Conservation (phyloP, 2,113 vertebrate species). For the Ageneiosus marmoratus region DNA sequence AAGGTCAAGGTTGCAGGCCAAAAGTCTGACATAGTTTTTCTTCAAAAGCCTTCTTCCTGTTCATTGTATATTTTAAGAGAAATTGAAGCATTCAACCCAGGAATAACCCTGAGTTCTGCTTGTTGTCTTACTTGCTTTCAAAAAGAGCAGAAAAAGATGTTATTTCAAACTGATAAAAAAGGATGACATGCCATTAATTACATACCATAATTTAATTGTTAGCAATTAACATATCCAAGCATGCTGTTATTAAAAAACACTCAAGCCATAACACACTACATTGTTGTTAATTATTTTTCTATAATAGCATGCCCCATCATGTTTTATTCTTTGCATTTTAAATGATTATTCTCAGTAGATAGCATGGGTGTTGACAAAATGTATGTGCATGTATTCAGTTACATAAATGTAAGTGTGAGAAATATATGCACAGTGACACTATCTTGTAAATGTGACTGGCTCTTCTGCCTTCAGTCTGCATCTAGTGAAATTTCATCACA, state of each 20-base stretch:
- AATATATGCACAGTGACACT: constrained; percentile 4
- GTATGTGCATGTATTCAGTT: background rate
- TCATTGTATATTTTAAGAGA: background rate
- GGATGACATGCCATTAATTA: background rate
- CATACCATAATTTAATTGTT: background rate
- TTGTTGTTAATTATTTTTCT: background rate
- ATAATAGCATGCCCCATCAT: background rate
- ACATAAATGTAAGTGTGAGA: constrained; percentile 21
- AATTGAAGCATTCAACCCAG: background rate
- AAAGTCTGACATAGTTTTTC: no score
- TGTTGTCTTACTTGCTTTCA: no score
- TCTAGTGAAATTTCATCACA: constrained; percentile 38
- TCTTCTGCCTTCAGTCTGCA: constrained; percentile 59
- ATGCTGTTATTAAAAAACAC: background rate
- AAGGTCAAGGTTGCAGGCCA: no score
- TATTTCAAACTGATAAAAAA: background rate
- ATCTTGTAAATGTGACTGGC: background rate
- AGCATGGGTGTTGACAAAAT: background rate
- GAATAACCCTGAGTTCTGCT: background rate
- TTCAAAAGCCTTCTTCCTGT: no score
- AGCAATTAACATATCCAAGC: background rate
- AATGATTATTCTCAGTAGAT: background rate
- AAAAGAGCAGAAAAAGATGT: background rate
- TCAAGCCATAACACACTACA: background rate
- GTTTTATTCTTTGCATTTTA: background rate